These are phyloP conservation scores for Globia sparganii DNA, from an alignment of 2,888 invertebrate genomes.

Conservation along the genomic window DNA sequence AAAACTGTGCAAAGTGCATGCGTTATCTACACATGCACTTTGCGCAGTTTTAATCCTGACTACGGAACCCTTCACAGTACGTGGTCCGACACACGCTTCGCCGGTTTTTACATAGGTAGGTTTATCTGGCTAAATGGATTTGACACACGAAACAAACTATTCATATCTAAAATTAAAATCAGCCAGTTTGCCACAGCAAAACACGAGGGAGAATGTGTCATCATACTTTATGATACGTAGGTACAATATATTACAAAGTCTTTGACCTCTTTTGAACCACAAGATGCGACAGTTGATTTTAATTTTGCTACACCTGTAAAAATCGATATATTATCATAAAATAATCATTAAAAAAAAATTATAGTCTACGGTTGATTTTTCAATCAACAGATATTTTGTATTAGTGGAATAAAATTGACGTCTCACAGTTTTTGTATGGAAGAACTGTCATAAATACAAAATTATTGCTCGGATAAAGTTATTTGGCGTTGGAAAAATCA, in stretches of 20 bases:
- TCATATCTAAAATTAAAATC: constrained; percentile 68
- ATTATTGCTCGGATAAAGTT: too few relatives aligned
- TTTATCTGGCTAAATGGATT: constrained; percentile 18
- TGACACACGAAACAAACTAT: constrained; percentile 36
- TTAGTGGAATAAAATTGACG: too few relatives aligned
- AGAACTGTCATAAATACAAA: too few relatives aligned
- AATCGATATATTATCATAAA: background rate
- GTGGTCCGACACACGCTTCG: background rate
- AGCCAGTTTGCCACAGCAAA: background rate
- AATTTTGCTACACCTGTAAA: background rate
- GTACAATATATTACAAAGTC: background rate
- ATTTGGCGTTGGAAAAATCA: too few relatives aligned
- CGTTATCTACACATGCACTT: too few relatives aligned
- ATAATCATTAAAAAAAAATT: too few relatives aligned
- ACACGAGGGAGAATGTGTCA: constrained; percentile 6
- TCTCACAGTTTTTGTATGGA: too few relatives aligned
- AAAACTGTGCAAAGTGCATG: background rate
- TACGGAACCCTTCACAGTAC: background rate
- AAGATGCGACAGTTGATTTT: background rate
- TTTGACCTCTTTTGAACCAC: too few relatives aligned
- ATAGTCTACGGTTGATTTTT: too few relatives aligned
- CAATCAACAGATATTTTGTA: too few relatives aligned
- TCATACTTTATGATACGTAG: background rate
- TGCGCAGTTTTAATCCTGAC: too few relatives aligned
- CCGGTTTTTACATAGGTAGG: background rate